Evolutionary conservation across 2,113 vertebrate genomes (phyloP), one percentile per base, ranked within the genome.

Genomic region (Nematolebias whitei): DNA sequence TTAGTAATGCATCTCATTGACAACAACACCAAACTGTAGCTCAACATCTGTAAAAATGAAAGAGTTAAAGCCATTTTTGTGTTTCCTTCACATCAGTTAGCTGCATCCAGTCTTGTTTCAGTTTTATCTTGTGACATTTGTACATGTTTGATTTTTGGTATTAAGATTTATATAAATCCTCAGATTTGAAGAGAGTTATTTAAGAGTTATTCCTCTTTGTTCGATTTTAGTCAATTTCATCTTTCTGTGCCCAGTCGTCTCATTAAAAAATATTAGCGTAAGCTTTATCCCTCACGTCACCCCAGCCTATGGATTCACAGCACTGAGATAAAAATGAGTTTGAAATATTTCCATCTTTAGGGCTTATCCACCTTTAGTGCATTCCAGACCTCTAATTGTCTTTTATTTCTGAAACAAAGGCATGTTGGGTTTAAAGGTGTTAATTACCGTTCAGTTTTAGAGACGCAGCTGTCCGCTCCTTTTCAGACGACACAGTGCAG

Each of bases 361-460:
- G 63, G 77, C 71, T 86, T 85, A 91, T 90, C 83, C 83, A 78
- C 71, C 79, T 86, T 67, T 84, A 87, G 76, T 83, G 77, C 72
- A 64, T 64, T 48, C 65, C 48, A 51, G 79, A 47, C 65, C 26
- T 29, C 7, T 82, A 54, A 16, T 24, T 62, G 69, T 82, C 82
- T 84, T 88, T 88, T 88, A 87, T 88, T 89, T 79, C 70, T 65
- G 79, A 79, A 71, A 71, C 80, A 44, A 53, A 85, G 82, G 79
- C 53, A 73, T 71, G 83, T 79, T 66, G 74, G 63, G 62, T 89
- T 90, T 86, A 87, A 89, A 91, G 63, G 78, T 79, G 83, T 80
- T 90, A 86, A 90, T 89, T 89, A 76, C 57, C 44, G 67, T 60
- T 83, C 82, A 38, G 54, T 88, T 87, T 88, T 90, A 87, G 85